Evolutionary conservation across 2,888 invertebrate species (phyloP).

Genomic region (Synergus laeviventris): DNA sequence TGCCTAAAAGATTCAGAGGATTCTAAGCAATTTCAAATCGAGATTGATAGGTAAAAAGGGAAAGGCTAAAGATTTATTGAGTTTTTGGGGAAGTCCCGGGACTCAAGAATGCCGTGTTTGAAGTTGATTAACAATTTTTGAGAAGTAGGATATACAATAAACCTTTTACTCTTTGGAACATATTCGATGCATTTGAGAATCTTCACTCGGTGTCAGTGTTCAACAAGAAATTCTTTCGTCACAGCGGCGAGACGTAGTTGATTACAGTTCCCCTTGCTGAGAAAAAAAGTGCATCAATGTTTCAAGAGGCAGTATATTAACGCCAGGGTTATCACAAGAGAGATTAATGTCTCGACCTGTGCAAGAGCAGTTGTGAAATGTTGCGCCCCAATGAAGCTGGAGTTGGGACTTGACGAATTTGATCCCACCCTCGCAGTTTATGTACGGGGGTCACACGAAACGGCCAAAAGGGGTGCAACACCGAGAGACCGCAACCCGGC

Average conservation of each 20-base stretch:
- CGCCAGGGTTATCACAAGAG: constrained; percentile 32
- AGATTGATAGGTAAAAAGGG: no score
- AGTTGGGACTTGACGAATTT: constrained; percentile 30
- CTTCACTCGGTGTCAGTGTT: no score
- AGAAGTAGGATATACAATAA: no score
- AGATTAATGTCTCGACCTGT: constrained; percentile 21
- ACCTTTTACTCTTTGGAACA: no score
- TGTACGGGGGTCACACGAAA: constrained; percentile 44
- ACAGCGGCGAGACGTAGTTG: background rate
- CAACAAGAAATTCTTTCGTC: background rate
- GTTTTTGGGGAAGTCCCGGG: no score
- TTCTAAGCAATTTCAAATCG: no score
- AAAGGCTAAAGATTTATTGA: no score
- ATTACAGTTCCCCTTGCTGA: background rate
- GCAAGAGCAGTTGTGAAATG: constrained; percentile 14
- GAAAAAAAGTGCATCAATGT: constrained; percentile 30
- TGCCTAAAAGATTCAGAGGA: no score
- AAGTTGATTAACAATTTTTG: no score
- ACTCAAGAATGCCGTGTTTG: no score
- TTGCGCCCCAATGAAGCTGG: constrained; percentile 13
- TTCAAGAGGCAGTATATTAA: constrained; percentile 30
- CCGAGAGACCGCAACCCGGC: constrained; percentile 67
- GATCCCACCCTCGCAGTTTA: constrained; percentile 22
- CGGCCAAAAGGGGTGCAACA: constrained; percentile 51
- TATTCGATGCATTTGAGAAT: no score